phyloP scores from a whole-genome alignment of 1,140 invertebrate species.

The Drosophila pseudoobscura region DNA sequence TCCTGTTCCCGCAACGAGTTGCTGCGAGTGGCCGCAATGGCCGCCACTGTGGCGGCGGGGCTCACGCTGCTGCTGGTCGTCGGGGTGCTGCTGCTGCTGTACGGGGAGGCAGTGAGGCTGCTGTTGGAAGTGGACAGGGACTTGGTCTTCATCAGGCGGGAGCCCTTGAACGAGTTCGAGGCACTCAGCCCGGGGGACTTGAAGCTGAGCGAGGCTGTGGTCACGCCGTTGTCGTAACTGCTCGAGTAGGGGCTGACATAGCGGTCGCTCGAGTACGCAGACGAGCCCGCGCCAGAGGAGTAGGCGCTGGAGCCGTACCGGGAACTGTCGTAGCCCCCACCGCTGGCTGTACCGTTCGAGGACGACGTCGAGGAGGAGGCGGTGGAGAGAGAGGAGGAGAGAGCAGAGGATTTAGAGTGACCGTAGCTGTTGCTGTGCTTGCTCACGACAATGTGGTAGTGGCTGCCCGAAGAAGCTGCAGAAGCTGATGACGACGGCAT shows the following conservation, averaged over 20 bases:
- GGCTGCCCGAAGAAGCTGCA: constrained; percentile 21
- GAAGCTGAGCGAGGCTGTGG: constrained; percentile 79
- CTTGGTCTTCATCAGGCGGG: constrained; percentile 66
- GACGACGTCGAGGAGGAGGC: constrained; percentile 34
- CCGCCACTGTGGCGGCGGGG: constrained; percentile 61
- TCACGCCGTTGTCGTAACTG: constrained; percentile 83
- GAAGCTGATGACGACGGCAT: constrained; percentile 44
- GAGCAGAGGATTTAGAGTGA: constrained; percentile 62
- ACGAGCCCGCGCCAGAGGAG: constrained; percentile 32
- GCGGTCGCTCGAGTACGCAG: constrained; percentile 58
- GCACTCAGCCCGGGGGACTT: constrained; percentile 58
- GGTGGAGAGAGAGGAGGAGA: constrained; percentile 60
- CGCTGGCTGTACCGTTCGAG: constrained; percentile 51
- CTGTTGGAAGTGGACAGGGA: constrained; percentile 72
- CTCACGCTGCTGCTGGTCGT: constrained; percentile 16
- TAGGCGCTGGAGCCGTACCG: constrained; percentile 62
- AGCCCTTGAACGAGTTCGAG: constrained; percentile 68
- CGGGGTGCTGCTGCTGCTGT: constrained; percentile 17
- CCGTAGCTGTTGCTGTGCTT: constrained; percentile 58
- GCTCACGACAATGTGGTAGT: constrained; percentile 65
- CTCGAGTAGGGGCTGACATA: constrained; percentile 81
- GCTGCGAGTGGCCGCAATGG: constrained; percentile 73
- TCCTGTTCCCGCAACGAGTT: constrained; percentile 82
- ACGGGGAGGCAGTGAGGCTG: constrained; percentile 54
- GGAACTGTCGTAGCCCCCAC: constrained; percentile 63